Conservation (phyloP, 1,140 invertebrate species). For the Phortica variegata region DNA sequence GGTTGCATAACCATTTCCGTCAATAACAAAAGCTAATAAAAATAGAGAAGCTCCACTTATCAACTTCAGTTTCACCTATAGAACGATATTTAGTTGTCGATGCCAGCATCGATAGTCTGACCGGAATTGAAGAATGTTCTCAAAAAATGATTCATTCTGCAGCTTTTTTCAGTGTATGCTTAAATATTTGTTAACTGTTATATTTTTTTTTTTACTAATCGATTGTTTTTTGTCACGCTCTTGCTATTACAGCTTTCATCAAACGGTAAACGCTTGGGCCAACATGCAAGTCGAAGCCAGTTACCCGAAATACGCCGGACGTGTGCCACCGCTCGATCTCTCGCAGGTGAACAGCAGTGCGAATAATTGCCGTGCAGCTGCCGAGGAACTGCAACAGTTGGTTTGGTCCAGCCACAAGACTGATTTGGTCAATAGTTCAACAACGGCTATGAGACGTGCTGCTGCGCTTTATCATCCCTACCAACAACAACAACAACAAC, state of each 20-base stretch:
- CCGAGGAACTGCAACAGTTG: slow-evolving; percentile 34
- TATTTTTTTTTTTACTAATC: slow-evolving; percentile 23
- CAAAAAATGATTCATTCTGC: too few relatives aligned
- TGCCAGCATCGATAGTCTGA: too few relatives aligned
- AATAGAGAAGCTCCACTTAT: too few relatives aligned
- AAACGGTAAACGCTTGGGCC: background rate
- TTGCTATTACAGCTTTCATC: slow-evolving; percentile 7
- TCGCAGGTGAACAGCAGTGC: slow-evolving; percentile 32
- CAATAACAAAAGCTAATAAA: slow-evolving; percentile 19
- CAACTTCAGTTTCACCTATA: too few relatives aligned
- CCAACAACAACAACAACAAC: slow-evolving; percentile 33
- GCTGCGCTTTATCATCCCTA: slow-evolving; percentile 36
- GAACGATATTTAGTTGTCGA: too few relatives aligned
- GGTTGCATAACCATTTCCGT: slow-evolving; percentile 50
- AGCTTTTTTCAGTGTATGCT: too few relatives aligned
- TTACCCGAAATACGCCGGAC: slow-evolving; percentile 51
- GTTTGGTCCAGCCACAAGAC: slow-evolving; percentile 22
- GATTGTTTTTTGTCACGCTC: slow-evolving; percentile 8
- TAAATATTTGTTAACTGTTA: too few relatives aligned
- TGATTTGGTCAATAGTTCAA: slow-evolving; percentile 6
- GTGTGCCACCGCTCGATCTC: slow-evolving; percentile 49
- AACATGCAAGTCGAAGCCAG: slow-evolving; percentile 51
- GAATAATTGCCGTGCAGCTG: slow-evolving; percentile 23
- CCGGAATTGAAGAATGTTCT: too few relatives aligned
- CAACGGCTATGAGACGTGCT: slow-evolving; percentile 9